These are phyloP conservation scores for Perca fluviatilis DNA, from an alignment of 2,113 vertebrate genomes.

Conservation along the genomic window DNA sequence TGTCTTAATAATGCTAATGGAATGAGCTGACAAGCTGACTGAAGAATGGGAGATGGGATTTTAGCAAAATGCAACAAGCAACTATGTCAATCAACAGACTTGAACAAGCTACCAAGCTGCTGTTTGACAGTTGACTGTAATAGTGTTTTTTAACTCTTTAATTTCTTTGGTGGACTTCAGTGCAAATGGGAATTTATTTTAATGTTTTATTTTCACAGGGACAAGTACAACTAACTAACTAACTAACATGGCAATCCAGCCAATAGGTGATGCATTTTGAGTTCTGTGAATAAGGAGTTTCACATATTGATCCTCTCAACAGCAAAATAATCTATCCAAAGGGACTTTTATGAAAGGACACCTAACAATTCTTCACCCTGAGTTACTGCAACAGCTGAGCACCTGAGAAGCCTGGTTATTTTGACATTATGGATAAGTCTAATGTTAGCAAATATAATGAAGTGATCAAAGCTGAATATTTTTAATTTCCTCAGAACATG, in stretches of 20 bases:
- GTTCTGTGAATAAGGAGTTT: background rate
- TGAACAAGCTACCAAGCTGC: background rate
- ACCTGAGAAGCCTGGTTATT: background rate
- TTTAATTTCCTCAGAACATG: background rate
- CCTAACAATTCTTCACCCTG: background rate
- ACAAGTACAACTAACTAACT: background rate
- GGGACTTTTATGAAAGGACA: background rate
- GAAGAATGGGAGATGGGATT: slow-evolving; percentile 70
- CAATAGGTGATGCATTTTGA: background rate
- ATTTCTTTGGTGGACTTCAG: background rate
- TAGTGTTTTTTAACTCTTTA: background rate
- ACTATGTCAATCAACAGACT: background rate
- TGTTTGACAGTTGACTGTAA: too few species aligned
- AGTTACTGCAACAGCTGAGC: background rate
- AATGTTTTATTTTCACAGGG: background rate
- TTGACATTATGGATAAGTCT: background rate
- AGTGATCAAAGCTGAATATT: background rate
- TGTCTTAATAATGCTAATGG: slow-evolving; percentile 81
- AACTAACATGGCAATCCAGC: background rate
- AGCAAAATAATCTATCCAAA: background rate
- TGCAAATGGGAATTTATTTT: background rate
- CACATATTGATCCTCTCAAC: background rate
- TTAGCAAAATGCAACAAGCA: slow-evolving; percentile 33
- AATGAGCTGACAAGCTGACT: slow-evolving; percentile 64
- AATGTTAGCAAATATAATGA: background rate